Evolutionary conservation across 2,888 invertebrate genomes (phyloP).

Genomic region (Harmothoe impar): DNA sequence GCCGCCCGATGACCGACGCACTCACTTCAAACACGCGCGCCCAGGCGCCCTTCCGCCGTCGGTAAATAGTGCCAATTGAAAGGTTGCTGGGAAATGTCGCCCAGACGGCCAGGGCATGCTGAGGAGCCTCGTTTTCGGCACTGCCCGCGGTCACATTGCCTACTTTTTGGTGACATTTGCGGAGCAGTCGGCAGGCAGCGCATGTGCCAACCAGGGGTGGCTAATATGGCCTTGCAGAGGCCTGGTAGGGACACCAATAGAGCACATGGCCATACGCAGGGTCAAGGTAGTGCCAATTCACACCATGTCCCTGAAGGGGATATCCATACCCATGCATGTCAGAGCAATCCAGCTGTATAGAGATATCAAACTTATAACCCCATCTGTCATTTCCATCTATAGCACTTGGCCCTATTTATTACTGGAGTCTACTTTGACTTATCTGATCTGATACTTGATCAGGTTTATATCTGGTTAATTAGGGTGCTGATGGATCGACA

Average conservation of each 20-base stretch:
- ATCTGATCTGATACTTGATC: too few species aligned
- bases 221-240: not conserved
- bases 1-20: slow-evolving; percentile 59
- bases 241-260: not conserved
- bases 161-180: slow-evolving; percentile 25
- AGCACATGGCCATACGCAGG: not conserved
- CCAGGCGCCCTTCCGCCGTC: slow-evolving; percentile 58
- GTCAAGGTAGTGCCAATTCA: not conserved
- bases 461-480: too few species aligned
- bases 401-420: too few species aligned
- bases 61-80: slow-evolving; percentile 62
- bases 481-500: too few species aligned
- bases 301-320: not conserved
- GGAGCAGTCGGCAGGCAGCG: not conserved
- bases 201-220: slow-evolving; percentile 16
- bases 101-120: slow-evolving; percentile 9
- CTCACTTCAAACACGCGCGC: slow-evolving; percentile 60
- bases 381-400: too few species aligned
- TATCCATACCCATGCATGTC: too few species aligned
- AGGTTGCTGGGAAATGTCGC: slow-evolving; percentile 49
- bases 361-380: too few species aligned
- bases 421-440: too few species aligned
- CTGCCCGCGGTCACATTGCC: not conserved
- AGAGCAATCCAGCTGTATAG: too few species aligned
- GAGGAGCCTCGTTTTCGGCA: slow-evolving; percentile 31